Evolutionary conservation across 2,888 invertebrate genomes (phyloP), one percentile per base, ranked within the genome.

Genomic region (Scaptomyza polygonia): DNA sequence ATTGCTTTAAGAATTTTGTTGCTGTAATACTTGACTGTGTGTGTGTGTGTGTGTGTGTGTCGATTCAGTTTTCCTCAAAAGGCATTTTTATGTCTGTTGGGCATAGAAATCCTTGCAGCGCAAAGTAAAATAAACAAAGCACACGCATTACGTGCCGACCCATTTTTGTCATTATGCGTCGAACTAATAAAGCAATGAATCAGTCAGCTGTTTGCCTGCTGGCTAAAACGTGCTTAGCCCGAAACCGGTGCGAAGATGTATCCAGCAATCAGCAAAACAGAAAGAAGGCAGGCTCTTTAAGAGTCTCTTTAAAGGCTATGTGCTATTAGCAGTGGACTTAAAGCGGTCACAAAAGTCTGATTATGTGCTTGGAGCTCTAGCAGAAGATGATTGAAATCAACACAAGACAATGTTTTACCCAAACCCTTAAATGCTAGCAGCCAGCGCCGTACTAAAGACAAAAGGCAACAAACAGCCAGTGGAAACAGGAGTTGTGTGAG

Each of bases 81-180:
- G 52, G 55, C 45, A 53, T 53, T 32, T 86, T 81, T 84, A 78
- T 71, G 72, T 67, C 77, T 76, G 58, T 56, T 49, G 75, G 86
- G 75, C 75, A 83, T 69, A 69, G 71, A 86, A 81, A 83, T 82
- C 80, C 71, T 71, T 78, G 81, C 84, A 72, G 68, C 39, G 7
- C 67, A 59, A 71, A 72, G 86, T 71, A 71, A 75, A 86, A 84
- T 75, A 86, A 82, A 76, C 84, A 84, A 78, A 66, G 85, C 72
- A 66, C 84, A 83, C 81, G 72, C 85, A 86, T 72, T 85, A 86
- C 85, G 85, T 86, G 82, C 81, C 82, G 79, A 76, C 73, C 85
- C 82, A 76, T 86, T 84, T 83, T 74, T 78, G 87, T 78, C 82
- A 86, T 83, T 86, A 86, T 86, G 86, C 87, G 79, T 86, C 67